Evolutionary conservation across 2,888 invertebrate species (phyloP), one percentile per base, ranked within the genome.

Genomic region (Morinoia aosen): DNA sequence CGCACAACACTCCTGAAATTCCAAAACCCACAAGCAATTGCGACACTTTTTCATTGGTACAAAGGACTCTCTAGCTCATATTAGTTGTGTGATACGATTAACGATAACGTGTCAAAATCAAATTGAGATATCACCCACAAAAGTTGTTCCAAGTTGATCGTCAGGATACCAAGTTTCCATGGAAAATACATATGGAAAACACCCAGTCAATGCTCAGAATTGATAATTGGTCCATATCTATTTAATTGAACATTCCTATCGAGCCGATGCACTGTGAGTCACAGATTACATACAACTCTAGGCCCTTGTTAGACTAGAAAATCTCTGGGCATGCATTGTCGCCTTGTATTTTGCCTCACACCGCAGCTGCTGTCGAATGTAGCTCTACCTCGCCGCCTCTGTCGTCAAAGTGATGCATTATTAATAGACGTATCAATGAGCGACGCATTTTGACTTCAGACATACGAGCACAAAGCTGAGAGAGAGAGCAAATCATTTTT

Each of bases 341-440:
- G 25, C 8, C 25, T 76, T 25, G 76, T 76, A 12, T 33, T 76
- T 76, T 61, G 16, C 10, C 76, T 33, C 25, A 33, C 25, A 76
- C 76, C 76, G 76, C 76, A 76, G 76, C 76, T 76, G 76, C 76
- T 76, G 33, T 33, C 76, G 76, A 76, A 16, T 76, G 19, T 10
- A 76, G 76, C 76, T 76, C 76, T 33, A 16, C 33, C 76, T 76
- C 76, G 76, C 33, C 76, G 76, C 76, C 90, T 39, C 12, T 90
- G 90, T 48, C 90, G n/a, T 48, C 39, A 90, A 90, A 48, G 90
- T 39, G 48, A 90, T 90, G 90, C 90, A 90, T 90, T 90, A 39
- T 90, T 40, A 90, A 40, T 90, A 40, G 11, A 90, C 48, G 48
- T 39, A 48, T 39, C 90, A 40, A 40, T 90, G 90, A 90, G 90